Evolutionary conservation across 1,140 invertebrate species (phyloP).

Genomic region (Chelonus insularis): DNA sequence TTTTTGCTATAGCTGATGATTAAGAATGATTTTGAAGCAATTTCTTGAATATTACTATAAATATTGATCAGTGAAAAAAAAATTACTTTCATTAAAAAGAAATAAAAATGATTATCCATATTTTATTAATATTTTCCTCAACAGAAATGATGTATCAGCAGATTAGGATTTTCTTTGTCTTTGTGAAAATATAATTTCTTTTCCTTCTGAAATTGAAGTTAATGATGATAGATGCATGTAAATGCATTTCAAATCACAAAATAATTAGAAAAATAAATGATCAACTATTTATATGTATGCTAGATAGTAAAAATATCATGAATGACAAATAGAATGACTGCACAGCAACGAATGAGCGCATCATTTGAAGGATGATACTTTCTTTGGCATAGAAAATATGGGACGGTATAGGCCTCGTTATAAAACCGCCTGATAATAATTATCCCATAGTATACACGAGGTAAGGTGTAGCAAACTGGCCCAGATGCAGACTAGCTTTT

Average conservation of each 20-base stretch:
- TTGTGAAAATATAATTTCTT: too few species aligned
- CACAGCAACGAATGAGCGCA: conserved; percentile 20
- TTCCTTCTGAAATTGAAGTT: too few species aligned
- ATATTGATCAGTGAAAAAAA: too few species aligned
- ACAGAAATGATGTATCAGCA: too few species aligned
- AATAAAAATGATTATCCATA: too few species aligned
- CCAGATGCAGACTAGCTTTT: conserved; percentile 38
- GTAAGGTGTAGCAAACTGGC: conserved; percentile 32
- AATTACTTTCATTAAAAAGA: too few species aligned
- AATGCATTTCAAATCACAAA: neutral
- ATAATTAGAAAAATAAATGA: neutral
- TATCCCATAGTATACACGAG: conserved; percentile 30
- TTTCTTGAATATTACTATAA: too few species aligned
- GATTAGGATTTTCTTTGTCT: too few species aligned
- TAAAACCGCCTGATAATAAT: conserved; percentile 40
- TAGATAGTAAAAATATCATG: neutral
- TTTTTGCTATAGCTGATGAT: too few species aligned
- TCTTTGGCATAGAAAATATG: conserved; percentile 44
- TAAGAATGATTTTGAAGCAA: too few species aligned
- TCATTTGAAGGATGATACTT: conserved; percentile 42
- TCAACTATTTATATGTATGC: neutral
- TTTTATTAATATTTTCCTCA: too few species aligned
- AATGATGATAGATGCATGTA: too few species aligned
- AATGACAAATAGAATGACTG: conserved; percentile 13
- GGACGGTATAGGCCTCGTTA: conserved; percentile 38